Percentiles rank a stretch among this genome's conserved stretches.
Evolutionary conservation across 2,888 invertebrate genomes (phyloP).

Genomic region (Resseliella maxima): DNA sequence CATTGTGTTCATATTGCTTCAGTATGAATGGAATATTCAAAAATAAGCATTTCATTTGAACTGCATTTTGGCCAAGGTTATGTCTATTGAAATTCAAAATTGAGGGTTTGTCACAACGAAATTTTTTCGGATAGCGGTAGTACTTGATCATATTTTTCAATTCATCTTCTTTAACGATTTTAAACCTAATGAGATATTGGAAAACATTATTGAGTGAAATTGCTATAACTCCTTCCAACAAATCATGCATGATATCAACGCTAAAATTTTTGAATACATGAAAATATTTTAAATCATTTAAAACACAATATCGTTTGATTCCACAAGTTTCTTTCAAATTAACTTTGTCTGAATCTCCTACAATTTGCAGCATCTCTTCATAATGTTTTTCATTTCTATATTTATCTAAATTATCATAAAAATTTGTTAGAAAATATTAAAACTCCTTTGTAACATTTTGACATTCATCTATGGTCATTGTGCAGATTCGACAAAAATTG

Average conservation of each 20-base stretch:
- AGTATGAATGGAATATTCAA: background rate
- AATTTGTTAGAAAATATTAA: no score
- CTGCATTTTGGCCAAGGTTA: background rate
- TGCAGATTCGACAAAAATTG: no score
- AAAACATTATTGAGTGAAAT: conserved; percentile 56
- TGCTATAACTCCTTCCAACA: conserved; percentile 56
- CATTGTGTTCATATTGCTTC: background rate
- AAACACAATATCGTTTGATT: background rate
- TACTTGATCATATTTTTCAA: background rate
- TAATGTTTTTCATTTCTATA: background rate
- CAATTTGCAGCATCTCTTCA: background rate
- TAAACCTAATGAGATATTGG: background rate
- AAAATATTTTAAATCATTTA: conserved; percentile 57
- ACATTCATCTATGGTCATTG: no score
- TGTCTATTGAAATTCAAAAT: background rate
- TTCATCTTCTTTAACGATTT: background rate
- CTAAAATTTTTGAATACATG: conserved; percentile 53
- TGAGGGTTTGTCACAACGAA: background rate
- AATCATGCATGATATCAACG: conserved; percentile 58
- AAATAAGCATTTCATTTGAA: background rate
- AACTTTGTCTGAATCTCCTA: conserved; percentile 7
- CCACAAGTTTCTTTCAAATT: conserved; percentile 27
- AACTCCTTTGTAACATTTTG: no score
- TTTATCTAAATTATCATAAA: background rate
- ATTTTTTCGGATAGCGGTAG: background rate